Conservation (phyloP, 2,888 invertebrate genomes). For the Parapristionchus giblindavisi region DNA sequence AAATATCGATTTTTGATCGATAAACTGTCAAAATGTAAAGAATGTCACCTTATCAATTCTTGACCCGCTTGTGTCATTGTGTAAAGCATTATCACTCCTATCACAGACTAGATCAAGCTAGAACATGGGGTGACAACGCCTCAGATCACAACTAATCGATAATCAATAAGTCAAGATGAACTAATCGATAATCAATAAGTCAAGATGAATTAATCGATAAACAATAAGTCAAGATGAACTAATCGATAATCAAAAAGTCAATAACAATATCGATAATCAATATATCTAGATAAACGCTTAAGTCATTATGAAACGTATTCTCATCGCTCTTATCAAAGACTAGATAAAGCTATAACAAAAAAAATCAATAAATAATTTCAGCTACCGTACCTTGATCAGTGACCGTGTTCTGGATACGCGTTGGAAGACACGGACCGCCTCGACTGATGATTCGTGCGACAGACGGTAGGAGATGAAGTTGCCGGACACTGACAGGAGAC, state of each 20-base stretch:
- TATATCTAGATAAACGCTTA: background rate
- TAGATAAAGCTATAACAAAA: too few species aligned
- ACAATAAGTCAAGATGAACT: background rate
- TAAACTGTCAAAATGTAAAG: too few species aligned
- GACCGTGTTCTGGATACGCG: constrained; percentile 50
- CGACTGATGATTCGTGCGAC: constrained; percentile 50
- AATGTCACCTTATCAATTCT: too few species aligned
- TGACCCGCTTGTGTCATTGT: too few species aligned
- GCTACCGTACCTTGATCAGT: constrained; percentile 54
- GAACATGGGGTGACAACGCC: too few species aligned
- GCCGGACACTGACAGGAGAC: constrained; percentile 53
- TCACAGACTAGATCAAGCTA: too few species aligned
- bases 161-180: too few species aligned
- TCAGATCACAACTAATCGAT: too few species aligned
- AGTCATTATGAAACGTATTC: too few species aligned
- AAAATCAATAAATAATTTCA: background rate
- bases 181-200: background rate
- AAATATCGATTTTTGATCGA: too few species aligned
- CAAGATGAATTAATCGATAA: background rate
- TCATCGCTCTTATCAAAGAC: too few species aligned
- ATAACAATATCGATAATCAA: background rate
- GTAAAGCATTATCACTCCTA: too few species aligned
- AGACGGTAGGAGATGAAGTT: constrained; percentile 59
- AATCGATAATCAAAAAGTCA: background rate
- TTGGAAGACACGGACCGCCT: constrained; percentile 52